Percentiles rank a stretch among this genome's conserved stretches.
Conservation (phyloP, 1,140 invertebrate species). For the Macrobrachium nipponense region DNA sequence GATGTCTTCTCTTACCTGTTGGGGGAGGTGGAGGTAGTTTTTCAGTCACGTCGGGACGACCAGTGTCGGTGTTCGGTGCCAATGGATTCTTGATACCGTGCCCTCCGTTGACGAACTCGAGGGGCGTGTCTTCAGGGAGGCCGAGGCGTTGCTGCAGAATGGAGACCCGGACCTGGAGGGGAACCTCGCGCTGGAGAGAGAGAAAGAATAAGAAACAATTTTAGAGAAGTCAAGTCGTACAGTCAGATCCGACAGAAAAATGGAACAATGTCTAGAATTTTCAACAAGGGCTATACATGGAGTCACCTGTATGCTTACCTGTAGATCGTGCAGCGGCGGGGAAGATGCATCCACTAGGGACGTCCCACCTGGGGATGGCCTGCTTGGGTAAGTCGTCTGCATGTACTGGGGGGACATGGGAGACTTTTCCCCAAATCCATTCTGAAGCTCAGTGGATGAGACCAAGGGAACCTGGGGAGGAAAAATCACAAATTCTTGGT, state of each 20-base stretch:
- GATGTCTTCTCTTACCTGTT: background rate
- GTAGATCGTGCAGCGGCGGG: constrained; percentile 62
- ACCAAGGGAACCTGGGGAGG: constrained; percentile 59
- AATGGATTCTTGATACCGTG: constrained; percentile 99
- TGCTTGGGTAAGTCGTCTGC: constrained; percentile 52
- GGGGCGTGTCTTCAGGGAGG: constrained; percentile 83
- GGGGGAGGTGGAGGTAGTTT: constrained; percentile 47
- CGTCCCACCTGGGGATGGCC: constrained; percentile 47
- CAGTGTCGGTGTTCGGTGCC: constrained; percentile 66
- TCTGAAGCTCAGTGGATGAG: constrained; percentile 63
- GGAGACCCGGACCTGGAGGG: constrained; percentile 78
- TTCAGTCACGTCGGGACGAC: constrained; percentile 27
- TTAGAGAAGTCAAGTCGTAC: too few species aligned
- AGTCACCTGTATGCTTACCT: constrained; percentile 19
- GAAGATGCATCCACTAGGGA: constrained; percentile 53
- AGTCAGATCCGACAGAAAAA: too few species aligned
- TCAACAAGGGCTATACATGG: background rate
- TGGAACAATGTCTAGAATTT: too few species aligned
- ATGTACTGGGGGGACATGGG: constrained; percentile 56
- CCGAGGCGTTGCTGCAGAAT: constrained; percentile 87
- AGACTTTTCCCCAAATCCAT: constrained; percentile 52
- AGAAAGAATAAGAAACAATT: background rate
- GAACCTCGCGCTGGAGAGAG: constrained; percentile 59
- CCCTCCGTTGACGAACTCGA: constrained; percentile 98
- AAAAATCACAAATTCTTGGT: too few species aligned